Evolutionary conservation across 2,888 invertebrate species (phyloP), one percentile per base, ranked within the genome.

Genomic region (Polydrusus pterygomalis): DNA sequence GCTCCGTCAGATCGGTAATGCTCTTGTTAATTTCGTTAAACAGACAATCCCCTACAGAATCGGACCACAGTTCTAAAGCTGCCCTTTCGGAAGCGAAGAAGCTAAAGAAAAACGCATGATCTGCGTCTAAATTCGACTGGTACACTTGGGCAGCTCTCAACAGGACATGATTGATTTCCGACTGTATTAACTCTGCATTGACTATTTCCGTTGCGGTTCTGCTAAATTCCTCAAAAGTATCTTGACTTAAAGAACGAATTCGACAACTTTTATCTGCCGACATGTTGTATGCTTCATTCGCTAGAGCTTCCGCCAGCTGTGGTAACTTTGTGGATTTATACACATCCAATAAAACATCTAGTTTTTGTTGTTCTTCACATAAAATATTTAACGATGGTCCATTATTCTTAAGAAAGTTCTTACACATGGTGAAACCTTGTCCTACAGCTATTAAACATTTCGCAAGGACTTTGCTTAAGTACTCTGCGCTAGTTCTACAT

Each of bases 151-250:
- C 93, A 72, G 93, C 94, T 49, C 93, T 90, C 82, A 90, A 89
- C 84, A 94, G 90, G 7, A 94, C 93, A 75, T 94, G 93, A 17
- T 93, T 91, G 77, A 95, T 93, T 87, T 95, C 95, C 0, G 93
- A 92, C 83, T 94, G 93, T 34, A 95, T 93, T 34, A 95, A 88
- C 85, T 94, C 94, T 1, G 92, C 91, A 81, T 93, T 93, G 0
- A 94, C 92, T 1, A 92, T 91, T 83, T 94, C 93, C 69, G 93
- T 92, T 0, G 95, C 95, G 75, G 92, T 90, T 47, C 92, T 91
- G 92, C 93, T 94, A 6, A 94, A 94, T 82, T 93, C 93, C 38
- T 94, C 91, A 18, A 94, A 92, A 43, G 93, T 90, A 70, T 91
- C 91, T 80, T 93, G 92, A 79, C 92, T 93, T 30, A 89, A 79